These are phyloP conservation scores for Malurus leucopterus DNA, from an alignment of 2,797 vertebrate species.

Conservation along the genomic window DNA sequence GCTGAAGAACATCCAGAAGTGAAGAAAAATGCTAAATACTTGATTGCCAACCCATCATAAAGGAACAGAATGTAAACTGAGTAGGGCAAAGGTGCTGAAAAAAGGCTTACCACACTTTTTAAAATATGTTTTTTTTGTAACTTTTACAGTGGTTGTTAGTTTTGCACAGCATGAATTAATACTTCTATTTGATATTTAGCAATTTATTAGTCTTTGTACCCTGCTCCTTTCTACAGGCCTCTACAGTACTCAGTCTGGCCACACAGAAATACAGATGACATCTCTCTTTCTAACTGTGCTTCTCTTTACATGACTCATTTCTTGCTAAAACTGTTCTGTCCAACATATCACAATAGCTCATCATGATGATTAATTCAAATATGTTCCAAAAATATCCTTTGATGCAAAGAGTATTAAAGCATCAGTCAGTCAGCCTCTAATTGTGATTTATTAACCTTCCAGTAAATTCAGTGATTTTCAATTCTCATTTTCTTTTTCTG, in stretches of 20 bases:
- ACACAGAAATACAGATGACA: background rate
- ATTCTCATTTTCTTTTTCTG: background rate
- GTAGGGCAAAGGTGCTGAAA: background rate
- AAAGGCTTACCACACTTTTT: fast-evolving
- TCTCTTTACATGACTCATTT: background rate
- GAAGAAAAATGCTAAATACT: background rate
- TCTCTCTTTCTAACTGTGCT: background rate
- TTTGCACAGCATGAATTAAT: background rate
- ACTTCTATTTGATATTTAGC: background rate
- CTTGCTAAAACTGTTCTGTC: background rate
- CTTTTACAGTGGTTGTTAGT: background rate
- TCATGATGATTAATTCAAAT: background rate
- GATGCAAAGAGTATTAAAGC: background rate
- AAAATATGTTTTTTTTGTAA: background rate
- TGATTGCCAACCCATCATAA: background rate
- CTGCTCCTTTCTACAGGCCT: background rate
- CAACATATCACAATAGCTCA: background rate
- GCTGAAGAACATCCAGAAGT: background rate
- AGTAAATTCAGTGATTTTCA: background rate
- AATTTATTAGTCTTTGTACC: background rate
- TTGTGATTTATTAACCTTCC: conserved; percentile 13
- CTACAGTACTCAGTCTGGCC: background rate
- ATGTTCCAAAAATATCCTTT: background rate
- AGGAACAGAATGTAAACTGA: background rate
- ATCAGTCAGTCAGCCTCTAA: conserved; percentile 5